phyloP scores from a whole-genome alignment of 23 tunicate genomes.

The Phallusia fumigata region DNA sequence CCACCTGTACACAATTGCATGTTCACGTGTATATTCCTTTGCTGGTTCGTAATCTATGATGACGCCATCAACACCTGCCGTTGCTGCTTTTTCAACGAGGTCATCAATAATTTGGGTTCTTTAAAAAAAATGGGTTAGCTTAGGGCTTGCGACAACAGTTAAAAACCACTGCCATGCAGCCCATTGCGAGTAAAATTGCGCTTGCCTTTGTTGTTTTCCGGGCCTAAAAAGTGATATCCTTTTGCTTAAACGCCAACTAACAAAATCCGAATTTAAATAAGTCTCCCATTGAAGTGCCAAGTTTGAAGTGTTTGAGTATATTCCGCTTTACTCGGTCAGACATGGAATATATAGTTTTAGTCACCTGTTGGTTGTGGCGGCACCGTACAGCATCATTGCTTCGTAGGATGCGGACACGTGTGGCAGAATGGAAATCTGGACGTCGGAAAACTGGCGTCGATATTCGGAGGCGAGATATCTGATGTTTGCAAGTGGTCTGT shows the following conservation, averaged over 20 bases:
- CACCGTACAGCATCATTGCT: conserved; percentile 55
- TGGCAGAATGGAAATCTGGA: conserved; percentile 19
- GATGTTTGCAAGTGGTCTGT: conserved; percentile 34
- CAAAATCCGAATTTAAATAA: too few relatives aligned
- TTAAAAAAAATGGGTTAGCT: neutral
- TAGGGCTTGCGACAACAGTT: neutral
- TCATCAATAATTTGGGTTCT: conserved; percentile 25
- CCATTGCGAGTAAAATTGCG: too few relatives aligned
- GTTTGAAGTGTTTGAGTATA: too few relatives aligned
- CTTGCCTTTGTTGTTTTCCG: too few relatives aligned
- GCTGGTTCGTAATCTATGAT: conserved; percentile 65
- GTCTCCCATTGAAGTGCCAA: too few relatives aligned
- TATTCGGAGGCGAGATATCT: conserved; percentile 17
- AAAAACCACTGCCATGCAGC: too few relatives aligned
- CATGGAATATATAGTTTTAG: too few relatives aligned
- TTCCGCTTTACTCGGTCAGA: too few relatives aligned
- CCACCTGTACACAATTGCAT: conserved; percentile 43
- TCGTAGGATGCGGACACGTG: conserved; percentile 48
- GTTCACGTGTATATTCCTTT: conserved; percentile 41
- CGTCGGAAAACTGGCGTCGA: conserved; percentile 19
- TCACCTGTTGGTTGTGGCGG: conserved; percentile 55
- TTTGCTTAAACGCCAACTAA: too few relatives aligned
- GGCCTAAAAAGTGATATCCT: too few relatives aligned
- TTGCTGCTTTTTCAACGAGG: conserved; percentile 24
- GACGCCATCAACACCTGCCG: conserved; percentile 46